Base-by-base conservation (phyloP, 2,888 invertebrate species). In the Neoascia interrupta region DNA sequence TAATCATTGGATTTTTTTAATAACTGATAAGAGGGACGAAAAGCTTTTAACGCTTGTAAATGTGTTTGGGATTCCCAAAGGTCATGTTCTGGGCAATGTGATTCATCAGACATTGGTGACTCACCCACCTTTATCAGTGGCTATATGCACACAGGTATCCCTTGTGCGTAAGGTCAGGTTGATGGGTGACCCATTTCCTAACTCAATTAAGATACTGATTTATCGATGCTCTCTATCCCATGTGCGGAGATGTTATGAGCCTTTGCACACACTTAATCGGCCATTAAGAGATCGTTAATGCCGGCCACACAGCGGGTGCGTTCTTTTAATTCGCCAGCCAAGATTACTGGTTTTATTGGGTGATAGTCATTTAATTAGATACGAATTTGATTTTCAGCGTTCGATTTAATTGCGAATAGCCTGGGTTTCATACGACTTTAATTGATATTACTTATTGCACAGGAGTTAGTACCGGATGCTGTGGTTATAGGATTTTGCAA, bases 31-130 rank as follows among this genome's bases (percentile, higher is more conserved):
- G 51, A 13, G 53, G 19, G 63, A 31, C 64, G 6, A 21, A 69
- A 51, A 69, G 51, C 69, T 69, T 69, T 69, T 60, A 69, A 58
- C n/a, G n/a, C n/a, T n/a, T n/a, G n/a, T n/a, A 15, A 41, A 13
- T 19, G 26, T 13, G 16, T 51, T 36, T 43, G 69, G 58, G 41
- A 60, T 51, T 51, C 49, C 54, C 58, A 49, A 60, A 69, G 3
- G 18, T 11, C 8, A 58, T 11, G 18, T 5, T 8, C 4, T 1
- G 2, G 18, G 28, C 39, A 34, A 47, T 41, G 47, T 36, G 36
- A 26, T 28, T 18, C 21, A 47, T 54, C 15, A 6, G 6, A n/a
- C 13, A 54, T 16, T 34, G 66, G 45, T 66, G 66, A 66, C 37
- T 66, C 64, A 64, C 23, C 23, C 5, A 21, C 31, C 10, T 31